Conservation (phyloP, 2,113 vertebrate genomes). For the Colaptes auratus region DNA sequence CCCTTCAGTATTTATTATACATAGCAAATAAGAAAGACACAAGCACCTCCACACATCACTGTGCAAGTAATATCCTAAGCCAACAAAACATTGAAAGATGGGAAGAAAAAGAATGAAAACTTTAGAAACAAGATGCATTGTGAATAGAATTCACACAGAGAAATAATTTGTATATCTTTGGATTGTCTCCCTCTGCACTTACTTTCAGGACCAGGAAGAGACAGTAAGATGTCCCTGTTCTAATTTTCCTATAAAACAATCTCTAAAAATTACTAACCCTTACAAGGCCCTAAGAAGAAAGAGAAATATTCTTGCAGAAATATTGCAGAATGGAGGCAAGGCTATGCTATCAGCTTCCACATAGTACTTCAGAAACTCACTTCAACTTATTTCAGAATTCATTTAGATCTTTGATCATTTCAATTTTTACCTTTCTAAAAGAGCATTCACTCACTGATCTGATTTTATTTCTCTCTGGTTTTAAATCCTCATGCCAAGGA, state of each 20-base stretch:
- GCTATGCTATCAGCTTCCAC: neutral
- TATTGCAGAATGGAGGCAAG: neutral
- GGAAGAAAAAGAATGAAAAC: neutral
- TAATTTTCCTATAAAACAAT: neutral
- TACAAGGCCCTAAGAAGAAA: neutral
- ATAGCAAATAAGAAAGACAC: neutral
- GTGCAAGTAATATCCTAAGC: neutral
- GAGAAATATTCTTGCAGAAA: neutral
- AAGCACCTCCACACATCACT: neutral
- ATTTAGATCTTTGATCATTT: neutral
- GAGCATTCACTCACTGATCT: neutral
- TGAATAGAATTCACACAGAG: neutral
- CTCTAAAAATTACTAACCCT: neutral
- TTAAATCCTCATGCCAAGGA: neutral
- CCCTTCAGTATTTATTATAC: neutral
- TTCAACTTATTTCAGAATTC: neutral
- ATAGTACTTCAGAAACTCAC: neutral
- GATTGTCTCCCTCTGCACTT: neutral
- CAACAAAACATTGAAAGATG: neutral
- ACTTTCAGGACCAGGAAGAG: neutral
- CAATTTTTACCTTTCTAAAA: neutral
- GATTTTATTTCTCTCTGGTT: neutral
- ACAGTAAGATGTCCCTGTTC: neutral
- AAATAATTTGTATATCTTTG: neutral
- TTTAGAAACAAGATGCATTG: neutral